Evolutionary conservation across 2,113 vertebrate genomes (phyloP), one percentile per base, ranked within the genome.

Genomic region (Leptobrachium ailaonicum): DNA sequence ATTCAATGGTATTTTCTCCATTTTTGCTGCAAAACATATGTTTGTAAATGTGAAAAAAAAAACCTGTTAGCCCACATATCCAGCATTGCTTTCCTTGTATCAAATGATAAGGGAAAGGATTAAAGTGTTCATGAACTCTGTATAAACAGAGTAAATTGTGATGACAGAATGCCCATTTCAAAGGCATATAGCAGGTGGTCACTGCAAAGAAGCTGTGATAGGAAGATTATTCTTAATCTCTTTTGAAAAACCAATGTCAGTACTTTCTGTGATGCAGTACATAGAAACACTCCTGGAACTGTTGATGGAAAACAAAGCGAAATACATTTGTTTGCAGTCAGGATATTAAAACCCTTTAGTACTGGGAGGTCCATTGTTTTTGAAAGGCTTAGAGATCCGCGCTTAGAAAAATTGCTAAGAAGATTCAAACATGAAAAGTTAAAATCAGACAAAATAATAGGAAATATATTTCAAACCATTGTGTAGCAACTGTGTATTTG

Each of bases 241-340:
- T 87, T 89, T 88, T 86, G 83, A 84, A 89, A 91, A 88, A 80
- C 71, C 85, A 87, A 82, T 85, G 87, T 84, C 83, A 82, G 84
- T 73, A 79, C 53, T 84, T 85, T 87, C 86, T 83, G 71, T 82
- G 79, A 42, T 44, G 41, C 50, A 74, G 78, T 74, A 82, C 81
- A 41, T 4, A 32, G 82, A 84, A 83, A 81, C 63, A 78, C 44
- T 77, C 73, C 63, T 50, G 71, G 82, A 73, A 80, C 85, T 72
- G 71, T 71, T 81, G 84, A 82, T 76, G 71, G 83, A 73, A 87
- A 88, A 84, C 3, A 47, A 71, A 77, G 73, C 50, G 32, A 67
- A 80, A 80, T 68, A n/a, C 63, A 74, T 80, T 73, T 74, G 56
- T 80, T 53, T 80, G 63, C 50, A 58, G 71, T 80, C 78, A 45